Evolutionary conservation across 2,797 vertebrate species (phyloP), one percentile per base, ranked within the genome.

Genomic region (Eupleurogrammus muticus): DNA sequence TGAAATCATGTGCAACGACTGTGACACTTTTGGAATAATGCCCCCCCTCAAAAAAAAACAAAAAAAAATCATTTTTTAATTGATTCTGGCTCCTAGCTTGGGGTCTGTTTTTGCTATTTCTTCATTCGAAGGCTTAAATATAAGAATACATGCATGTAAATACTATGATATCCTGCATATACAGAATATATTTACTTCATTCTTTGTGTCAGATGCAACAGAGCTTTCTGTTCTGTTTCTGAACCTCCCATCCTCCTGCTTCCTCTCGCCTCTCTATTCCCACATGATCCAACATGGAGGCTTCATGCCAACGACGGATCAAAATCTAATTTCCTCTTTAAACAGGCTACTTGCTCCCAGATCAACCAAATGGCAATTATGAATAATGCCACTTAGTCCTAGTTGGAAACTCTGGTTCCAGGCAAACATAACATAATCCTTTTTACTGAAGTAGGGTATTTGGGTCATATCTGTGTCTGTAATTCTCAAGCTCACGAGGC

Each of bases 371-470:
- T 86, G 79, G 70, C 70, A 66, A 88, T 80, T 77, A 91, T 89
- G 84, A 89, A 91, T 91, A 91, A 90, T 88, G 90, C 91, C 90
- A 93, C 89, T 92, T 92, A 91, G 80, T 81, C 74, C 61, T 91
- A 89, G 92, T 93, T 92, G 81, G 75, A 91, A 86, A 84, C 73
- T 83, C 53, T 53, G 75, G 73, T 80, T n/a, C 73, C 78, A 73
- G 76, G 60, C 80, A 85, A 85, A 81, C 72, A 42, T 42, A 75
- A 81, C 66, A 83, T 91, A 86, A 91, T 92, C 85, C 82, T 62
- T 87, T 86, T 88, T 80, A 35, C 70, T 78, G 72, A 86, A 87
- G 76, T 82, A 75, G 82, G 70, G 66, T 88, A 92, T 91, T 92
- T 88, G 75, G 92, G 89, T 91, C 88, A 90, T 89, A 92, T 92